These are phyloP conservation scores for Melanaphis sacchari DNA, from an alignment of 1,140 invertebrate species.

Conservation along the genomic window DNA sequence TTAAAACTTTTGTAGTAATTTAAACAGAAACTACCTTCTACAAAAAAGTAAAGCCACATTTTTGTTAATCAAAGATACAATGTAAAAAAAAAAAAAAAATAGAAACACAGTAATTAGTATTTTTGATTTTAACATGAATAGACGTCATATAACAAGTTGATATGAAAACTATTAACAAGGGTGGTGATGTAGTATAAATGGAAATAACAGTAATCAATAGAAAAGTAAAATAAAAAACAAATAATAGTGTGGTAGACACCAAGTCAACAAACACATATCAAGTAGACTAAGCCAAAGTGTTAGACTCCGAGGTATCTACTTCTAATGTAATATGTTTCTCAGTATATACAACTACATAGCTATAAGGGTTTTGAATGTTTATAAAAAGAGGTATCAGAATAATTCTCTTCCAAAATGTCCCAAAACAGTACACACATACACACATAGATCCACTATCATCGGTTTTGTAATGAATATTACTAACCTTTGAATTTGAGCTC, in stretches of 20 bases:
- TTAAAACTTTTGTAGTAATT: not conserved
- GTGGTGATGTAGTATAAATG: not conserved
- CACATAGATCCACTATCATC: not conserved
- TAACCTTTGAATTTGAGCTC: constrained; percentile 78
- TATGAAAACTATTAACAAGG: not conserved
- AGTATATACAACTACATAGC: not conserved
- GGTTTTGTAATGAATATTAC: not conserved
- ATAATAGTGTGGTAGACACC: not conserved
- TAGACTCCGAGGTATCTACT: not conserved
- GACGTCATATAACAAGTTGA: not conserved
- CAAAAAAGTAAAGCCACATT: not conserved
- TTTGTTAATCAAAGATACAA: not conserved
- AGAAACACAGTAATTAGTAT: not conserved
- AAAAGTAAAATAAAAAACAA: not conserved
- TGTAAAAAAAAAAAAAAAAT: too few species aligned
- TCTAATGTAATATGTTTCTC: not conserved
- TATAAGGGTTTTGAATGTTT: not conserved
- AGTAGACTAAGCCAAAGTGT: not conserved
- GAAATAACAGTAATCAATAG: not conserved
- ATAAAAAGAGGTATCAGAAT: not conserved
- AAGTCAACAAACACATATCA: not conserved
- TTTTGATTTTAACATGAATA: not conserved
- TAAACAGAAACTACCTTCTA: not conserved
- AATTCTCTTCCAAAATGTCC: not conserved
- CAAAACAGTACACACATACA: not conserved